Evolutionary conservation across 1,140 invertebrate genomes (phyloP).

Genomic region (Dreissena polymorpha): DNA sequence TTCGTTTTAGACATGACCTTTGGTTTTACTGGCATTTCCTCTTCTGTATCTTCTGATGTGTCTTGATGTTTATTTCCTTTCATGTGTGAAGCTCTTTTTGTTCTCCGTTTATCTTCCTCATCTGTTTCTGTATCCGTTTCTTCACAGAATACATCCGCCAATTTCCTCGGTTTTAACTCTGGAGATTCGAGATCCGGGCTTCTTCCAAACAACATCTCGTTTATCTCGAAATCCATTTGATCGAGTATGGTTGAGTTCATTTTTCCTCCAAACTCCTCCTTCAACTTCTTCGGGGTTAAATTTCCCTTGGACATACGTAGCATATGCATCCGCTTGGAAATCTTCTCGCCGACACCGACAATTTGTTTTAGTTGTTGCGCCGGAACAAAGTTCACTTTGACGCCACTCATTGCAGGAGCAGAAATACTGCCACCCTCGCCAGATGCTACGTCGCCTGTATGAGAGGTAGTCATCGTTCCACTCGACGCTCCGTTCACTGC

Average conservation of each 20-base stretch:
- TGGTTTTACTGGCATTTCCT: not conserved
- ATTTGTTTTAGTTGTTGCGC: not conserved
- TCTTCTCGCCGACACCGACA: slow-evolving; percentile 4
- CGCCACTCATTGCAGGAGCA: no score
- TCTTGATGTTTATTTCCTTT: not conserved
- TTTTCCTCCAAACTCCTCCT: slow-evolving; percentile 12
- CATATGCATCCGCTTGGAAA: not conserved
- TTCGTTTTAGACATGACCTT: not conserved
- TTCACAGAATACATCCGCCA: not conserved
- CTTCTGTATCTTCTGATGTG: not conserved
- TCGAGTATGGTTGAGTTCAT: not conserved
- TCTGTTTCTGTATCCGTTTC: not conserved
- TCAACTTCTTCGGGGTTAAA: slow-evolving; percentile 4
- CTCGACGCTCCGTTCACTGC: no score
- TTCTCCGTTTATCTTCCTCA: not conserved
- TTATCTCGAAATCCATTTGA: slow-evolving; percentile 3
- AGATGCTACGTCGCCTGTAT: no score
- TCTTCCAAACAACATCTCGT: not conserved
- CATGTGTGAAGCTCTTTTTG: not conserved
- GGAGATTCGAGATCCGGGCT: not conserved
- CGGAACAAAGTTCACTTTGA: slow-evolving; percentile 16
- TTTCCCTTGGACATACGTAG: not conserved
- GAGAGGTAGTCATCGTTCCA: no score
- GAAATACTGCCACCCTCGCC: slow-evolving; percentile 11
- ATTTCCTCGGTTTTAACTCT: not conserved